Percentiles rank a stretch among this genome's conserved stretches.
Conservation (phyloP, 2,888 invertebrate genomes). For the Aradus depressus region DNA sequence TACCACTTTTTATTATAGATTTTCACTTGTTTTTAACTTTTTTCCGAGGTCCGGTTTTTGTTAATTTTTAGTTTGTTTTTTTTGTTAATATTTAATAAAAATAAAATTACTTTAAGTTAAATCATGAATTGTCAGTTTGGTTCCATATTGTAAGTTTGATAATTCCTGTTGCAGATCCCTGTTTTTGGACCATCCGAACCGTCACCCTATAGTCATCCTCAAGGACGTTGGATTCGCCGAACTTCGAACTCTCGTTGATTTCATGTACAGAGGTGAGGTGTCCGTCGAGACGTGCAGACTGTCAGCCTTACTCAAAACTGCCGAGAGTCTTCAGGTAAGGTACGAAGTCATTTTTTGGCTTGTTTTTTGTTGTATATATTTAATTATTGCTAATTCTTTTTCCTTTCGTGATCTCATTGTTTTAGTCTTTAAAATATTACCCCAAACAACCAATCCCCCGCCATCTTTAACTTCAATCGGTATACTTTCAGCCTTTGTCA, state of each 20-base stretch:
- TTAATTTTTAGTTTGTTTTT: neutral
- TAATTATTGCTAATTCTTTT: too few relatives aligned
- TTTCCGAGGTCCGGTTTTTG: neutral
- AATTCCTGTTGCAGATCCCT: conserved; percentile 59
- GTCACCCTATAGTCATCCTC: conserved; percentile 86
- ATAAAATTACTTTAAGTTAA: neutral
- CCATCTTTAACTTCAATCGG: too few relatives aligned
- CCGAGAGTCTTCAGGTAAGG: conserved; percentile 76
- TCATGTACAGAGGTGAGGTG: conserved; percentile 94
- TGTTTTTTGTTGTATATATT: conserved; percentile 6
- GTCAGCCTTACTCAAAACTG: conserved; percentile 80
- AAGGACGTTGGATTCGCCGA: conserved; percentile 88
- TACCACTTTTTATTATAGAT: neutral
- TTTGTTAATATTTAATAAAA: neutral
- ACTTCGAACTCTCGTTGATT: conserved; percentile 82
- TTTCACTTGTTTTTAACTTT: neutral
- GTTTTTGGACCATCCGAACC: conserved; percentile 84
- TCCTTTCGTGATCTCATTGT: too few relatives aligned
- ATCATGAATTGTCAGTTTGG: neutral
- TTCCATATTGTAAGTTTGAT: neutral
- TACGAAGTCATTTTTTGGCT: conserved; percentile 6
- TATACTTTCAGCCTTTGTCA: too few relatives aligned
- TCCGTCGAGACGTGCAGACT: conserved; percentile 90
- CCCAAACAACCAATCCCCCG: too few relatives aligned
- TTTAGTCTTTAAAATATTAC: too few relatives aligned